phyloP scores from a whole-genome alignment of 1,140 invertebrate genomes.

The Drosophila mauritiana region DNA sequence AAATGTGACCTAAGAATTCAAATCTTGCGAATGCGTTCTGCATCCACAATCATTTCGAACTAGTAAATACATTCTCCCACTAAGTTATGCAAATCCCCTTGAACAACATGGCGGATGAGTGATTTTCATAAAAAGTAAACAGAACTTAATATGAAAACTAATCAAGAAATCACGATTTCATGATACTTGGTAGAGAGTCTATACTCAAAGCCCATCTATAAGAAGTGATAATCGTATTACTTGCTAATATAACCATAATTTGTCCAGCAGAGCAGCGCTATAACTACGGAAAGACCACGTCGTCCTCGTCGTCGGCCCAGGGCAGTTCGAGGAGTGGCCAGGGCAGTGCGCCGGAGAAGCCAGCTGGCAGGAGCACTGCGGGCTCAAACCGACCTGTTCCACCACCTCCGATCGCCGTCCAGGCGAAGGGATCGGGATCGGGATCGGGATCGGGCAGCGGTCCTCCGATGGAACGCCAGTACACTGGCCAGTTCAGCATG shows the following conservation, averaged over 20 bases:
- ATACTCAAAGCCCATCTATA: not conserved
- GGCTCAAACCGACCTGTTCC: constrained; percentile 10
- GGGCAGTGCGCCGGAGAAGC: constrained; percentile 28
- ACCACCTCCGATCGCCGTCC: constrained; percentile 21
- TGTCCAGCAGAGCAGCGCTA: constrained; percentile 63
- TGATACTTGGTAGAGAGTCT: no score
- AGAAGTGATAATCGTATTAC: not conserved
- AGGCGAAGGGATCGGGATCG: constrained; percentile 15
- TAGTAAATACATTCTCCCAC: no score
- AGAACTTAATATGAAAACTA: not conserved
- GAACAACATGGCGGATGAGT: not conserved
- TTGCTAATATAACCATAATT: not conserved
- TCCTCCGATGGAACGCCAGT: constrained; percentile 62
- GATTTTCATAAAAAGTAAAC: not conserved
- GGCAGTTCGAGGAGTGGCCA: constrained; percentile 37
- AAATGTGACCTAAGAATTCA: no score
- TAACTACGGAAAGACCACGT: constrained; percentile 56
- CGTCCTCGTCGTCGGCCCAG: constrained; percentile 26
- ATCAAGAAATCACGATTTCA: not conserved
- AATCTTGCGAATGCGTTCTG: no score
- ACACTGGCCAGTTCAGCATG: constrained; percentile 80
- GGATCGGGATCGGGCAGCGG: constrained; percentile 7
- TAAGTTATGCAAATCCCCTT: no score
- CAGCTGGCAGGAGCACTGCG: constrained; percentile 9
- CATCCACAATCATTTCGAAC: no score